A percentile compares a stretch with the other conserved stretches of the same genome.
Conservation (phyloP, 2,113 vertebrate genomes). For the Marcusenius ussheri region DNA sequence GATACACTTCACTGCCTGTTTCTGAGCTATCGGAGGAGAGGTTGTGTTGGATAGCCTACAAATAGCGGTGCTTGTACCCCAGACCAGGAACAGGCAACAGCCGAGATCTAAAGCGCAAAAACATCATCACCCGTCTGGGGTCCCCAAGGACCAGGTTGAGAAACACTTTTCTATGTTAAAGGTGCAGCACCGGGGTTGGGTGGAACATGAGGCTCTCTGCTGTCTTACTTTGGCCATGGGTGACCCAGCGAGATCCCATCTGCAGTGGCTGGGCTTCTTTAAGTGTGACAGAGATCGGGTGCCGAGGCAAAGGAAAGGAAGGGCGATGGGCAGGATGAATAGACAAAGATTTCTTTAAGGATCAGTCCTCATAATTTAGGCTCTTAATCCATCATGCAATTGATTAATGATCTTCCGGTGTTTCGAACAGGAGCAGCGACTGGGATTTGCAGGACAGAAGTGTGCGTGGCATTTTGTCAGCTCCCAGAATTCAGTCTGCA, state of each 20-base stretch:
- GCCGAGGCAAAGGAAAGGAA: not conserved
- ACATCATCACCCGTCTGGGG: not conserved
- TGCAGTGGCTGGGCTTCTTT: slow-evolving; percentile 56
- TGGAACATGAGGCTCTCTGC: slow-evolving; percentile 11
- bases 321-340: not conserved
- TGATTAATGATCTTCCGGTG: not conserved
- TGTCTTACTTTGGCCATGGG: slow-evolving; percentile 60
- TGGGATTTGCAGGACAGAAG: not conserved
- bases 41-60: not conserved
- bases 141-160: not conserved
- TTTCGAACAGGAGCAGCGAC: not conserved
- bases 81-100: not conserved
- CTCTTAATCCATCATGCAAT: not conserved
- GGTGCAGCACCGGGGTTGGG: not conserved
- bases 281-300: slow-evolving; percentile 45
- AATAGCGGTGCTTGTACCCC: not conserved
- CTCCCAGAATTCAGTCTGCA: not conserved
- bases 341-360: not conserved
- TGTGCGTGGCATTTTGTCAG: not conserved
- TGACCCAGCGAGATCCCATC: slow-evolving; percentile 57
- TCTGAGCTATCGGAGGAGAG: not conserved
- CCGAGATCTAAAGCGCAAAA: not conserved
- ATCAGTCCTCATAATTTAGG: not conserved
- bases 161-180: not conserved
- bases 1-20: not conserved